Evolutionary conservation across 2,113 vertebrate species (phyloP).

Genomic region (Actinemys pallida): DNA sequence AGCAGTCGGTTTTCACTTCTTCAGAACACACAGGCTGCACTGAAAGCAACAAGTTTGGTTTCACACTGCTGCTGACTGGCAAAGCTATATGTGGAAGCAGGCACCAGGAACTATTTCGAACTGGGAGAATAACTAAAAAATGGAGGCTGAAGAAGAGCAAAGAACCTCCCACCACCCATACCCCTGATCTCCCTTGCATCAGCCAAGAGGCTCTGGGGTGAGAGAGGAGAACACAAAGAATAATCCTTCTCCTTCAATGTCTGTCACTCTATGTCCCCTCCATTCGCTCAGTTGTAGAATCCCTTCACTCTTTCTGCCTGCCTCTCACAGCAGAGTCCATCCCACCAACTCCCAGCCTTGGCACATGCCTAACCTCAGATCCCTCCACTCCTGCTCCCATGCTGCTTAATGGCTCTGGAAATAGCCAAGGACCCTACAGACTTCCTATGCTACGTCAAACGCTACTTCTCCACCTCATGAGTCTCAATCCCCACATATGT

Average conservation of each 20-base stretch:
- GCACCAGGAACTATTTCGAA: conserved; percentile 10
- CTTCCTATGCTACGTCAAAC: background rate
- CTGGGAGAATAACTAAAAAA: conserved; percentile 41
- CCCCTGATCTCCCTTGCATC: background rate
- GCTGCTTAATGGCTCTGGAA: background rate
- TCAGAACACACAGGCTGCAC: background rate
- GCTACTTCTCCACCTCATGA: background rate
- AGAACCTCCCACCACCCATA: background rate
- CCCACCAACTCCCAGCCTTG: background rate
- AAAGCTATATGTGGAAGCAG: conserved; percentile 46
- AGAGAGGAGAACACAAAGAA: background rate
- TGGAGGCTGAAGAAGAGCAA: conserved; percentile 9
- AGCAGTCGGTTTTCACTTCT: background rate
- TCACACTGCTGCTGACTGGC: conserved; percentile 22
- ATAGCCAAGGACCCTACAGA: background rate
- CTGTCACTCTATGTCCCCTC: background rate
- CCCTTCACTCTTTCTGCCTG: background rate
- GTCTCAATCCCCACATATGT: background rate
- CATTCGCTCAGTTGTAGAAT: background rate
- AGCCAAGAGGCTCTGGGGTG: background rate
- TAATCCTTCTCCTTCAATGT: background rate
- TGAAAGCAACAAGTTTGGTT: background rate
- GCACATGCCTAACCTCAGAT: background rate
- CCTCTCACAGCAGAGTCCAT: background rate
- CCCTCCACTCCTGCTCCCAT: background rate